Base-by-base conservation (phyloP, 2,113 vertebrate species). In the Colistium nudipinnis region DNA sequence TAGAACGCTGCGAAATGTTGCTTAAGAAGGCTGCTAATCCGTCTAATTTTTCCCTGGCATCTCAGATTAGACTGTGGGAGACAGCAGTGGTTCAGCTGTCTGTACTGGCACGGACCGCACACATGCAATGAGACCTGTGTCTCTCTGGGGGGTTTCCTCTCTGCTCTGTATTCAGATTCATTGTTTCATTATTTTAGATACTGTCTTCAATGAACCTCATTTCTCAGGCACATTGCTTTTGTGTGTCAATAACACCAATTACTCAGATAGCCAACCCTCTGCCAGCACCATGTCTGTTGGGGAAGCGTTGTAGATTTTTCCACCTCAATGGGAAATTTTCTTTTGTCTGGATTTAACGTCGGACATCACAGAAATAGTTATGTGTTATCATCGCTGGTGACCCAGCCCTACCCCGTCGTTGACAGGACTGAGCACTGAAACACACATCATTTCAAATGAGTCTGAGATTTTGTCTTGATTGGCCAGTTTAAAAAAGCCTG, bases 21-120 rank as follows among this genome's bases (percentile, higher is more conserved):
- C 71, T 78, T 80, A 81, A 85, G 78, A 80, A 49, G 56, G 41
- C 62, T 33, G 66, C 51, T 87, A 88, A 90, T 85, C 87, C 85
- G 47, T 81, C 56, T 84, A 80, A 76, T 87, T 87, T 82, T 70
- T 78, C 49, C 68, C 71, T 62, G 56, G 56, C 61, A 74, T 53
- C 70, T 78, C 39, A 85, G 84, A 85, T 86, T 90, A 87, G 81
- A 78, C 41, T 14, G 56, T 14, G 59, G 20, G 13, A 78, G 33
- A 70, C 81, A 77, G 54, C 64, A 62, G 51, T 66, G 60, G 27
- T 35, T 76, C 52, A 67, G 30, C 43, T 56, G 38, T 69, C 57
- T 75, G 38, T 63, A 71, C 70, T 83, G 35, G 44, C 13, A 33
- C 61, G 36, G 31, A 54, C 41, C 31, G 33, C 59, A 47, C 52